Base-by-base conservation (phyloP, 2,888 invertebrate species). In the Coecobrya sp. region DNA sequence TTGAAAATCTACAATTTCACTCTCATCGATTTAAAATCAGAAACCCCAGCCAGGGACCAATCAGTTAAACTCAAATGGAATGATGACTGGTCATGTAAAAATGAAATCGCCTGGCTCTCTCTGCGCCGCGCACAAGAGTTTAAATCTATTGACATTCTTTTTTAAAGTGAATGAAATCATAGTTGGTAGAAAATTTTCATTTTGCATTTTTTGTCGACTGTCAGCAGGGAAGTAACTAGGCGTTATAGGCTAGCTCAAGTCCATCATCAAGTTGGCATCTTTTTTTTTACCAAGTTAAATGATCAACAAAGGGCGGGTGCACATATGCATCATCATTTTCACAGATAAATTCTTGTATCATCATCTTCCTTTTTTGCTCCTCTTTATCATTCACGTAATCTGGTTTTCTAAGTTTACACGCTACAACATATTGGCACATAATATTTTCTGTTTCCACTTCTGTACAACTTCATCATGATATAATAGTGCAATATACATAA, bases 281-380 rank as follows among this genome's bases (percentile, higher is more conserved):
- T 36, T 70, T 73, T 73, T 45, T 1, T n/a, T 22, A 10, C 22
- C 0, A 73, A 45, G 19, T 45, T 45, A 45, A 73, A 42, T 19
- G 45, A 0, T 7, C 0, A 45, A 42, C 19, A 76, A 52, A 76
- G 76, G 76, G 76, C 76, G 76, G 76, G 76, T 76, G 49, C 76
- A 0, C 76, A 52, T 76, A 45, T 5, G 52, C 76, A 76, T 52
- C 76, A 76, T 76, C 45, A 52, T 25, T 76, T 76, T 27, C 76
- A 22, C 13, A 73, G 73, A 76, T 76, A 76, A 82, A 59, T 59
- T 82, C 59, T 22, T 82, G 82, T 82, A 82, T 82, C 62, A 62
- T 82, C 82, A 82, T 81, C 81, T 55, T 81, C 36, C 52, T 16
- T 59, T 81, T 81, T 55, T 36, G 36, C 42, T 36, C 36, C n/a